These are phyloP conservation scores for Lepidochitona cinerea DNA, from an alignment of 2,888 invertebrate species.

Conservation along the genomic window DNA sequence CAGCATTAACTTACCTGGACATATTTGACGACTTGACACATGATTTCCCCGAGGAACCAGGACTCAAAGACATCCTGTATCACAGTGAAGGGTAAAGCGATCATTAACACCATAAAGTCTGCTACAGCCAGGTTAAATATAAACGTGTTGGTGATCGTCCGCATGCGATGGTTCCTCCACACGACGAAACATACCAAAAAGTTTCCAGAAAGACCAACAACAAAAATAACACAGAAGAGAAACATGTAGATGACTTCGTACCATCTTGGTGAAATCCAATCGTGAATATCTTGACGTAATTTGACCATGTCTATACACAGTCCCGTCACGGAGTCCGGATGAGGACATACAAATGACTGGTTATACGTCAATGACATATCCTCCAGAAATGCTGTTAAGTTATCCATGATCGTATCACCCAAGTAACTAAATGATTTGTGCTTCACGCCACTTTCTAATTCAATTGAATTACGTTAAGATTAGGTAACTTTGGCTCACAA, in stretches of 20 bases:
- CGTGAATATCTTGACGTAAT: not conserved
- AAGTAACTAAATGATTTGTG: no score
- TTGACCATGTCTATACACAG: not conserved
- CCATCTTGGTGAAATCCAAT: not conserved
- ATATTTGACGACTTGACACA: conserved; percentile 35
- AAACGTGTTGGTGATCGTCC: conserved; percentile 36
- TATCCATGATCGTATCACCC: no score
- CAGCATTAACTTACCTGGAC: conserved; percentile 20
- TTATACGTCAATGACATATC: no score
- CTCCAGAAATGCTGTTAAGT: no score
- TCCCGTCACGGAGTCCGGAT: no score
- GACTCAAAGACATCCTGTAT: conserved; percentile 29
- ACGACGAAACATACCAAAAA: conserved; percentile 26
- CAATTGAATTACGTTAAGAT: no score
- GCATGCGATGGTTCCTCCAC: conserved; percentile 22
- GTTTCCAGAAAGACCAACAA: conserved; percentile 26
- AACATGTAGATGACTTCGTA: conserved; percentile 12
- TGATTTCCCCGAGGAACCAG: conserved; percentile 34
- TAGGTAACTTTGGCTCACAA: no score
- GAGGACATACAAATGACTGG: no score
- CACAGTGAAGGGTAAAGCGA: conserved; percentile 33
- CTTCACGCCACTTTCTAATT: no score
- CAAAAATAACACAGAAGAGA: conserved; percentile 20
- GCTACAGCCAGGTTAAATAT: conserved; percentile 36
- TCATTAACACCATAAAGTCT: conserved; percentile 31